Percentiles rank a stretch among this genome's conserved stretches.
These are phyloP conservation scores for Neoaliturus tenellus DNA, from an alignment of 2,888 invertebrate species.

Conservation along the genomic window DNA sequence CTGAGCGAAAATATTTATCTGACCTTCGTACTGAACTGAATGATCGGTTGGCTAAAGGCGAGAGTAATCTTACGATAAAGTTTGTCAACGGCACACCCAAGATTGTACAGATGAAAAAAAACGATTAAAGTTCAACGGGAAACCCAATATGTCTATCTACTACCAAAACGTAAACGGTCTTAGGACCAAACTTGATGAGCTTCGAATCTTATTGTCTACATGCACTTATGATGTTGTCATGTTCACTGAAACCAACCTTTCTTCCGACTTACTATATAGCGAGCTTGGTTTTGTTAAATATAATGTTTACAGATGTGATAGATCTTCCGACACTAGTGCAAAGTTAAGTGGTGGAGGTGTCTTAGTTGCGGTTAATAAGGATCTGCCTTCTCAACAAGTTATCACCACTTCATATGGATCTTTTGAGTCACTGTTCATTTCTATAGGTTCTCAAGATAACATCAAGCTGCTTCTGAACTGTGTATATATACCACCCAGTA, in stretches of 20 bases:
- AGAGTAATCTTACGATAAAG: neutral
- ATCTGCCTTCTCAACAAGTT: too few relatives aligned
- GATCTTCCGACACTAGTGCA: too few relatives aligned
- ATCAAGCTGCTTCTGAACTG: too few relatives aligned
- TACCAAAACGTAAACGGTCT: constrained; percentile 6
- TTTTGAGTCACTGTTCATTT: too few relatives aligned
- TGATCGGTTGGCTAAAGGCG: too few relatives aligned
- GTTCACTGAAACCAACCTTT: neutral
- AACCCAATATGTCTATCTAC: neutral
- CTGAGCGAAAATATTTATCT: too few relatives aligned
- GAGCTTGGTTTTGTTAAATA: neutral
- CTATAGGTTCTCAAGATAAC: too few relatives aligned
- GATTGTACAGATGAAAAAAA: neutral
- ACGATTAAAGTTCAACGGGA: neutral
- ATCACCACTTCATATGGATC: too few relatives aligned
- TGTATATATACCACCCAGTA: too few relatives aligned
- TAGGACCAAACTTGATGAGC: neutral
- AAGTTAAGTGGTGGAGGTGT: too few relatives aligned
- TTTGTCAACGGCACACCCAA: neutral
- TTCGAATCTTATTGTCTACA: neutral
- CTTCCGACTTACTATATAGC: neutral
- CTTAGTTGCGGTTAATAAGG: too few relatives aligned
- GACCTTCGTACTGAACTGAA: too few relatives aligned
- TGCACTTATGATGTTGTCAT: neutral
- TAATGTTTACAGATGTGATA: neutral